Base-by-base conservation (phyloP, 2,888 invertebrate genomes). In the Tetragonula carbonaria region DNA sequence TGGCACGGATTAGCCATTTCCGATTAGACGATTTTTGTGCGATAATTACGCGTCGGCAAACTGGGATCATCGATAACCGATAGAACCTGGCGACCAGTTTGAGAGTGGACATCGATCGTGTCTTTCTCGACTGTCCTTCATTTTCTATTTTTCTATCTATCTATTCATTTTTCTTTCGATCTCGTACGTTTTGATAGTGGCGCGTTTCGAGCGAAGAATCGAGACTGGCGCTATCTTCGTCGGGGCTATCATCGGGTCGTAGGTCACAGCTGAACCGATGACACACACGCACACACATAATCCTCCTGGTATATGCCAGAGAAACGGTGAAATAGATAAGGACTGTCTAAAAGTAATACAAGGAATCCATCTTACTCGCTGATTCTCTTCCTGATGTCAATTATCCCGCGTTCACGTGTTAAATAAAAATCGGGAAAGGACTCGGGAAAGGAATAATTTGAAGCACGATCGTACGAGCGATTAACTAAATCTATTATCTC, bases 221-320 rank as follows among this genome's bases (percentile, higher is more conserved):
- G 67, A 65, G 86, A 45, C 85, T 66, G 77, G 63, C 79, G 84
- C 86, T 93, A 93, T 93, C 93, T 89, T 59, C 72, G 80, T 57
- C 80, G 86, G 84, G 91, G 92, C 92, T 93, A 94, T 94, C 93
- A 90, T 57, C 91, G 88, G 93, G 92, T 93, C 92, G 91, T 90
- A 91, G 93, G 93, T 94, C 92, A 86, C 63, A 82, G 81, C 82
- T 68, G 86, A 90, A 86, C 85, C 87, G 86, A 88, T 87, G 88
- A 90, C 88, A 90, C 87, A 90, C 88, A 90, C 90, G 76, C 87
- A 88, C 81, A 87, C 87, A 84, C 76, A 82, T 74, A 73, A 79
- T 84, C 86, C 76, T 68, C 38, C 59, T 78, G 84, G 80, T 75
- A 80, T 85, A 68, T 82, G 80, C 74, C 70, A 23, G 78, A 82